Evolutionary conservation across 2,113 vertebrate species (phyloP).

Genomic region (crab-eating macaque (Macaca fascicularis)): DNA sequence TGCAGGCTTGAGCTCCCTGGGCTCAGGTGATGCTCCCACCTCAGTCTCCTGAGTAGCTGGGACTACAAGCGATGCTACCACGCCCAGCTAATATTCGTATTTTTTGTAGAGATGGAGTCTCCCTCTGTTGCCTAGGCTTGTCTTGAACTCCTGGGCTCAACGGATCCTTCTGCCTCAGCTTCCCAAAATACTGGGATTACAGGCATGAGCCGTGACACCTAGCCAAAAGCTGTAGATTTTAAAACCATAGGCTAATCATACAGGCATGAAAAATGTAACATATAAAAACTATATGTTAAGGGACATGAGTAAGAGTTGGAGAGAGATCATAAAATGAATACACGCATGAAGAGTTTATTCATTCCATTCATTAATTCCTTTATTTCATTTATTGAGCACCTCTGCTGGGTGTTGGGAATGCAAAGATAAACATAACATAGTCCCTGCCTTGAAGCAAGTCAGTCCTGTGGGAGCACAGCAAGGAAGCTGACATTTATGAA

Average conservation of each 20-base stretch:
- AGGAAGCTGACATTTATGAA: background rate
- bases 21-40: too few species aligned
- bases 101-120: too few species aligned
- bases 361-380: background rate
- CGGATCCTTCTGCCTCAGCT: too few species aligned
- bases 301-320: background rate
- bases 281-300: background rate
- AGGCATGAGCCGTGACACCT: too few species aligned
- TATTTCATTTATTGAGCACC: conserved; percentile 15
- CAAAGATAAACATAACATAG: background rate
- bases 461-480: background rate
- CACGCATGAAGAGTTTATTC: background rate
- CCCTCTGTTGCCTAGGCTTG: too few species aligned
- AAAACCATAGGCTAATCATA: background rate
- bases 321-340: background rate
- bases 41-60: too few species aligned
- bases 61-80: too few species aligned
- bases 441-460: background rate
- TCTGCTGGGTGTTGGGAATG: background rate
- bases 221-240: background rate
- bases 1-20: too few species aligned
- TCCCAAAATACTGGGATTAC: too few species aligned
- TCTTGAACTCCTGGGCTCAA: too few species aligned
- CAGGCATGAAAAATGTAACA: background rate
- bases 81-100: too few species aligned